These are phyloP conservation scores for Heloderma charlesbogerti DNA, from an alignment of 2,113 vertebrate species.

Conservation along the genomic window DNA sequence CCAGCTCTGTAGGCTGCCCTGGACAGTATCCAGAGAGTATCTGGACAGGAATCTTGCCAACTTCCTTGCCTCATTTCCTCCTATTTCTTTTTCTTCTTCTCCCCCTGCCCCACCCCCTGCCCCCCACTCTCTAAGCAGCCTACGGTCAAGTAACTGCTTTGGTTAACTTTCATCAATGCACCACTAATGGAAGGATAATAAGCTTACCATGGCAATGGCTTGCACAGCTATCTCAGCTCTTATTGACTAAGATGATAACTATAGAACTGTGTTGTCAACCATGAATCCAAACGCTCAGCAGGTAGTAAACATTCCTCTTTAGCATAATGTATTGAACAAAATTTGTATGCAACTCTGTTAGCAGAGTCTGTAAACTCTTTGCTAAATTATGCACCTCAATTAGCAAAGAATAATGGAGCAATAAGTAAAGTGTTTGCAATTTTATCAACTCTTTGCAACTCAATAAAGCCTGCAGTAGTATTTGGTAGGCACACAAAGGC, in stretches of 20 bases:
- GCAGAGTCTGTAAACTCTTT: conserved; percentile 53
- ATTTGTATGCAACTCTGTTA: conserved; percentile 60
- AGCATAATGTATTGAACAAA: conserved; percentile 45
- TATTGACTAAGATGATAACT: conserved; percentile 58
- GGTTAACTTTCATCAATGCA: conserved; percentile 42
- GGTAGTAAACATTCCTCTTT: conserved; percentile 64
- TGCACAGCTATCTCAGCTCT: conserved; percentile 5
- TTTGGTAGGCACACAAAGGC: conserved; percentile 55
- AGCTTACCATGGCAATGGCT: conserved; percentile 32
- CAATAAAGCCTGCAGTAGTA: conserved; percentile 26
- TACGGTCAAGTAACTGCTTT: not conserved
- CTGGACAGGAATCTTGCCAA: not conserved
- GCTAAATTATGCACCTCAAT: conserved; percentile 61
- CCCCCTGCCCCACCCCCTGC: not conserved
- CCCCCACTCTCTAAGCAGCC: not conserved
- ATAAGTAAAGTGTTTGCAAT: conserved; percentile 63
- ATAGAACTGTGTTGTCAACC: conserved; percentile 51
- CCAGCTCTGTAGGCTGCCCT: not conserved
- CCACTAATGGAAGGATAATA: conserved; percentile 39
- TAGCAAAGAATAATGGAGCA: conserved; percentile 71
- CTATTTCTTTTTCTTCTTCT: not conserved
- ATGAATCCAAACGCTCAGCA: conserved; percentile 59
- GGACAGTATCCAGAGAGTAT: not conserved
- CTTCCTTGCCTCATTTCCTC: not conserved
- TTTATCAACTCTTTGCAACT: conserved; percentile 55